Conservation (phyloP, 2,888 invertebrate species). For the Eilema griseolum region DNA sequence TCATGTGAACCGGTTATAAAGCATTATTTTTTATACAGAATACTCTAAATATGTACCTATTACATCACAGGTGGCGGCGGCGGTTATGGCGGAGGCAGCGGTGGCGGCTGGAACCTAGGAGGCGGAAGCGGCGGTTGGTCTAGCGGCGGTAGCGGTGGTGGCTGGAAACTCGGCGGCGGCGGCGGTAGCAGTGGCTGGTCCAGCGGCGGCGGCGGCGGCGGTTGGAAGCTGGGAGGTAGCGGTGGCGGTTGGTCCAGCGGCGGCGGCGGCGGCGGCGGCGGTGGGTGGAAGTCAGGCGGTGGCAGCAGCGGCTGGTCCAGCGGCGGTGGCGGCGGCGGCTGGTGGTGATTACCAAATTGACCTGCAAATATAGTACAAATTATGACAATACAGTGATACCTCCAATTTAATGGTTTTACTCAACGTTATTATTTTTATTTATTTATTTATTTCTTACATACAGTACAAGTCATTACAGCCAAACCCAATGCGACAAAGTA, state of each 20-base stretch:
- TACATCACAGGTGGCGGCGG: constrained; percentile 42
- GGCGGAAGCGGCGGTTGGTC: constrained; percentile 52
- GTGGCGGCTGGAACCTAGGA: constrained; percentile 54
- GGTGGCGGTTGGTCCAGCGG: constrained; percentile 45
- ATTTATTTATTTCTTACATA: too few relatives aligned
- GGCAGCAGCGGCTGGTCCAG: constrained; percentile 49
- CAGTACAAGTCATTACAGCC: too few relatives aligned
- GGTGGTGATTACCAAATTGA: constrained; percentile 69
- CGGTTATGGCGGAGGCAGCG: constrained; percentile 56
- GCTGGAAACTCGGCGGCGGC: constrained; percentile 50
- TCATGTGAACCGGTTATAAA: not conserved
- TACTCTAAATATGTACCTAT: not conserved
- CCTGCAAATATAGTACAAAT: constrained; percentile 58
- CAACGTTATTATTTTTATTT: not conserved
- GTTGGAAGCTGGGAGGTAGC: constrained; percentile 43
- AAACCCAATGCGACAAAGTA: too few relatives aligned
- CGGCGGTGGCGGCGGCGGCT: constrained; percentile 57
- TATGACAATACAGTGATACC: constrained; percentile 73
- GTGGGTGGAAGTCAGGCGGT: constrained; percentile 31
- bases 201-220: constrained; percentile 47
- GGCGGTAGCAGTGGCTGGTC: constrained; percentile 56
- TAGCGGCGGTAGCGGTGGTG: constrained; percentile 48
- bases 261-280: constrained; percentile 58
- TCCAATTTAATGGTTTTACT: constrained; percentile 51
- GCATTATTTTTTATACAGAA: not conserved